Evolutionary conservation across 1,140 invertebrate genomes (phyloP).

Genomic region (Drosophila ananassae): DNA sequence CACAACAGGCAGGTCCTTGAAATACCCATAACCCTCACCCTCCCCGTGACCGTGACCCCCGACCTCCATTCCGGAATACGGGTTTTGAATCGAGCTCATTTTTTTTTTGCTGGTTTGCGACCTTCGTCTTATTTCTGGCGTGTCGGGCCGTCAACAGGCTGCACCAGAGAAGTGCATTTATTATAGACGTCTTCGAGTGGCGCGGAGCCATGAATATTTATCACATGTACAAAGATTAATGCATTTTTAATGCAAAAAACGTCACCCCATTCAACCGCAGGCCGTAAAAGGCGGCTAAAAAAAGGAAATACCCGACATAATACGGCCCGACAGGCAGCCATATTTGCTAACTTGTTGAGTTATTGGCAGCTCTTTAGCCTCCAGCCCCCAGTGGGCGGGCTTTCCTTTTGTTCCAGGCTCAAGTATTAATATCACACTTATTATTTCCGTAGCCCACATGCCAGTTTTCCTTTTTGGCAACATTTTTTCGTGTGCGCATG

Average conservation of each 20-base stretch:
- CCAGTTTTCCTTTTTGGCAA: conserved; percentile 11
- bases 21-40: conserved; percentile 22
- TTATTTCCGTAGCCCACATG: conserved; percentile 47
- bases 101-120: conserved; percentile 2
- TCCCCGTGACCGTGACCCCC: conserved; percentile 42
- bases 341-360: conserved; percentile 77
- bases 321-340: conserved; percentile 24
- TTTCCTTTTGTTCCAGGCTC: conserved; percentile 39
- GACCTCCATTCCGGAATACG: conserved; percentile 15
- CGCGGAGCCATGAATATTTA: conserved; percentile 69
- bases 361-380: conserved; percentile 59
- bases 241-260: conserved; percentile 75
- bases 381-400: conserved; percentile 22
- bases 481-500: conserved; percentile 18
- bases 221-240: conserved; percentile 73
- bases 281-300: conserved; percentile 33
- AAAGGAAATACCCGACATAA: not conserved
- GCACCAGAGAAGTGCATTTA: conserved; percentile 59
- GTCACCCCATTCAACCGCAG: conserved; percentile 7
- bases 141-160: conserved; percentile 48
- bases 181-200: conserved; percentile 24
- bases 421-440: conserved; percentile 77
- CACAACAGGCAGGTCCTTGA: conserved; percentile 65
- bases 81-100: not conserved
- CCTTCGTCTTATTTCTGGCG: conserved; percentile 39